Evolutionary conservation across 2,888 invertebrate species (phyloP).

Genomic region (Epirrita christyi): DNA sequence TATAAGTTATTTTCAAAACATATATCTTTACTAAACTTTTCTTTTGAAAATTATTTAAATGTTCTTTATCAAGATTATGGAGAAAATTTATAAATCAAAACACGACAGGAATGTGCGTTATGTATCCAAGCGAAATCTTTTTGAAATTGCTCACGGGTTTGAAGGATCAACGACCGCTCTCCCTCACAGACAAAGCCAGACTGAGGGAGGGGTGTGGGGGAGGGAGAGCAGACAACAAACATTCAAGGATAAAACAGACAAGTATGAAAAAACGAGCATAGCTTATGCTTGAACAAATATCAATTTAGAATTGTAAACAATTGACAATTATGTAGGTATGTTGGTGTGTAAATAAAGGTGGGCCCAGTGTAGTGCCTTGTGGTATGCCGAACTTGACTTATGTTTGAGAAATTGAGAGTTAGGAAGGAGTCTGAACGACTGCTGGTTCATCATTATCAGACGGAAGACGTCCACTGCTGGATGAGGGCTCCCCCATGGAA

Average conservation of each 20-base stretch:
- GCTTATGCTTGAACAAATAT: constrained; percentile 47
- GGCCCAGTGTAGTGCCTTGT: constrained; percentile 4
- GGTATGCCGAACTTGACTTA: constrained; percentile 12
- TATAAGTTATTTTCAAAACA: neutral
- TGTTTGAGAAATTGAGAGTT: neutral
- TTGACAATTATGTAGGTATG: constrained; percentile 29
- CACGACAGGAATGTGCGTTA: constrained; percentile 3
- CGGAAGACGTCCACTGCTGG: neutral
- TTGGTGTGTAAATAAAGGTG: neutral
- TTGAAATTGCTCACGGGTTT: constrained; percentile 58
- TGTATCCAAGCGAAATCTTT: constrained; percentile 39
- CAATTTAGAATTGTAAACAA: constrained; percentile 40
- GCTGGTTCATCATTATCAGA: constrained; percentile 6
- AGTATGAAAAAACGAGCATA: constrained; percentile 54
- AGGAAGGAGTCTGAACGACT: too few species aligned
- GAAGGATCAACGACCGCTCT: constrained; percentile 65
- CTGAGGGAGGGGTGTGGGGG: constrained; percentile 60
- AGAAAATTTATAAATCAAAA: neutral
- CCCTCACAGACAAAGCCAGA: constrained; percentile 71
- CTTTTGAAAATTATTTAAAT: neutral
- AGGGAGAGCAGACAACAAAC: constrained; percentile 65
- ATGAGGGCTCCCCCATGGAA: neutral
- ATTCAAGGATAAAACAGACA: constrained; percentile 59
- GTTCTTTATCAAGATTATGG: too few species aligned
- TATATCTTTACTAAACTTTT: neutral